Conservation (phyloP, 2,797 vertebrate species). For the Micrastur ruficollis region DNA sequence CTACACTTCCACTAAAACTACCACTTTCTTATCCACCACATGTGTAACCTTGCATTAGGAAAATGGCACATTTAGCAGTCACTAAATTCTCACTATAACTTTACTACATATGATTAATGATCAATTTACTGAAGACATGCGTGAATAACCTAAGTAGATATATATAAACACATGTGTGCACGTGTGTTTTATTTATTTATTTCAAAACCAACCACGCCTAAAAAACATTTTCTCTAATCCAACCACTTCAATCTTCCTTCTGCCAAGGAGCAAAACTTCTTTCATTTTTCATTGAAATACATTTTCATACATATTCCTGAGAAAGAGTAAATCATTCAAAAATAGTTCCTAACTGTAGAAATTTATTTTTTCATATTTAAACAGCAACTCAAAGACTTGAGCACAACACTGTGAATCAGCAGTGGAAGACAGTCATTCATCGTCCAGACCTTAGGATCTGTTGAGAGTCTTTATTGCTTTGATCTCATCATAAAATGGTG, state of each 20-base stretch:
- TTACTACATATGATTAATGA: not conserved
- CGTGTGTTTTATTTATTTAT: not conserved
- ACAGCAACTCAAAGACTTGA: not conserved
- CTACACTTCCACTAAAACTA: not conserved
- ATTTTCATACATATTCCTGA: not conserved
- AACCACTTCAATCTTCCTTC: not conserved
- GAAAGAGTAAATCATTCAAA: not conserved
- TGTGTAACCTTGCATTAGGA: not conserved
- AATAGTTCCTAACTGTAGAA: not conserved
- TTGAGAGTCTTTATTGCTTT: slow-evolving; percentile 69
- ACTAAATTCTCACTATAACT: not conserved
- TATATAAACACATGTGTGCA: not conserved
- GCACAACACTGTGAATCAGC: not conserved
- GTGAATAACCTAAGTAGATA: not conserved
- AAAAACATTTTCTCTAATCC: not conserved
- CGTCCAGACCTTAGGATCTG: slow-evolving; percentile 55
- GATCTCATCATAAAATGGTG: slow-evolving; percentile 75
- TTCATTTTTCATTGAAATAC: not conserved
- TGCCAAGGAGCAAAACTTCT: not conserved
- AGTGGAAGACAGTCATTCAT: slow-evolving; percentile 47
- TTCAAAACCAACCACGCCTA: not conserved
- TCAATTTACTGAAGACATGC: not conserved
- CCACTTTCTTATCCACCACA: not conserved
- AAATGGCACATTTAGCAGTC: not conserved
- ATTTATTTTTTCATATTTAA: slow-evolving; percentile 6